Evolutionary conservation across 2,113 vertebrate species (phyloP).

Genomic region (Pituophis catenifer): DNA sequence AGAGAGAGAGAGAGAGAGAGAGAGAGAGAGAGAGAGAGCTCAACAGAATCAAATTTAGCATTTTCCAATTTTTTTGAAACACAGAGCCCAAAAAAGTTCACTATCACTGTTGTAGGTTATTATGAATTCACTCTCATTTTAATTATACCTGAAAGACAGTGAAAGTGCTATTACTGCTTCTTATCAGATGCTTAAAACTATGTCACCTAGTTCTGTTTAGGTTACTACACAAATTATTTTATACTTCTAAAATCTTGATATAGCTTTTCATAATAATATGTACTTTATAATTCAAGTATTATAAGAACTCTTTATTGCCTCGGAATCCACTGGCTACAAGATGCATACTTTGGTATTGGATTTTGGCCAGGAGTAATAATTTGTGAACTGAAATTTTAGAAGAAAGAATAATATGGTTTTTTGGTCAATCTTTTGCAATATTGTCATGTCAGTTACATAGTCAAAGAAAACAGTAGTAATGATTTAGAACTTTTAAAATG

Average conservation of each 20-base stretch:
- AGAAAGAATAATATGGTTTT: slow-evolving; percentile 30
- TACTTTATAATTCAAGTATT: neutral
- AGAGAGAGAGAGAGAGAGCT: neutral
- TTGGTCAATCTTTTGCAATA: slow-evolving; percentile 12
- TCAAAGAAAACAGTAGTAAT: neutral
- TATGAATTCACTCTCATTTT: neutral
- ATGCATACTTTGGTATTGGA: neutral
- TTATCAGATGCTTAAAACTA: neutral
- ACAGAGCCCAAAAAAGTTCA: neutral
- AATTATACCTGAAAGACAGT: neutral
- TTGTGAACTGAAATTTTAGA: neutral
- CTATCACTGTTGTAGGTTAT: neutral
- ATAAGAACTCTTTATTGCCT: neutral
- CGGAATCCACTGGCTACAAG: neutral
- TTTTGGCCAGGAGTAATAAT: neutral
- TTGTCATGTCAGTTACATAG: neutral
- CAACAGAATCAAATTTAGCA: neutral
- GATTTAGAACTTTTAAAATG: neutral
- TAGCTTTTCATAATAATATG: slow-evolving; percentile 9
- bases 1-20: no score
- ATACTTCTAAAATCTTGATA: neutral
- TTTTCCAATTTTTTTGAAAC: neutral
- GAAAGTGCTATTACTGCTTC: neutral
- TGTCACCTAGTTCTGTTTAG: neutral
- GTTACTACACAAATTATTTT: neutral